Base-by-base conservation (phyloP, 2,888 invertebrate species). In the Phalera bucephala region DNA sequence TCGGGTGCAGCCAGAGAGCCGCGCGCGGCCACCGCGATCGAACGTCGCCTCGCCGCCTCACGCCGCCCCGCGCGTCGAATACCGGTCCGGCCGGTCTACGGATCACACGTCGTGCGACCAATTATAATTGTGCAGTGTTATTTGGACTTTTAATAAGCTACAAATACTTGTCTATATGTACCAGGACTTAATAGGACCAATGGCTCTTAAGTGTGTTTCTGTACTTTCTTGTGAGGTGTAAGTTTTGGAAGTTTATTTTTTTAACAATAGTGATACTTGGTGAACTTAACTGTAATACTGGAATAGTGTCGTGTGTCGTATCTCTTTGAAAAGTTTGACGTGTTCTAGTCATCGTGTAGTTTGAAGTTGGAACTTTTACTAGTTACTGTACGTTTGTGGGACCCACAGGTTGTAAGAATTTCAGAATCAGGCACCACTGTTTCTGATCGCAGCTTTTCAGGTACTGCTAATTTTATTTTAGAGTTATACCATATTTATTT, bases 71-170 rank as follows among this genome's bases (percentile, higher is more conserved):
- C 40, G 42, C 36, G 26, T 30, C 27, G 15, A 11, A 19, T 29
- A 29, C 81, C 78, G 76, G 72, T 79, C 62, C 52, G 43, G 56
- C 69, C 64, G 66, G 61, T 71, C 69, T 56, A 63, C 60, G 72
- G 75, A 75, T 72, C 75, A 75, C 65, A 72, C 65, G 64, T 74
- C 67, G 72, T 71, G 71, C 65, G 67, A 72, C 68, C 69, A 72
- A 70, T 75, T 72, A 72, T 72, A 68, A 75, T 72, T 73, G 83
- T 84, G 78, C 68, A 74, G 78, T 82, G 80, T 68, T 72, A 67
- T 66, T 66, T 56, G 52, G 65, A 69, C 69, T 63, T 64, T 70
- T 52, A 33, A 54, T 40, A 56, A 62, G 45, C 46, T 52, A 61
- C 59, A 55, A 52, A 54, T 47, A 32, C 34, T n/a, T n/a, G n/a